These are phyloP conservation scores for Drosophila tristis DNA, from an alignment of 1,140 invertebrate species.

Conservation along the genomic window DNA sequence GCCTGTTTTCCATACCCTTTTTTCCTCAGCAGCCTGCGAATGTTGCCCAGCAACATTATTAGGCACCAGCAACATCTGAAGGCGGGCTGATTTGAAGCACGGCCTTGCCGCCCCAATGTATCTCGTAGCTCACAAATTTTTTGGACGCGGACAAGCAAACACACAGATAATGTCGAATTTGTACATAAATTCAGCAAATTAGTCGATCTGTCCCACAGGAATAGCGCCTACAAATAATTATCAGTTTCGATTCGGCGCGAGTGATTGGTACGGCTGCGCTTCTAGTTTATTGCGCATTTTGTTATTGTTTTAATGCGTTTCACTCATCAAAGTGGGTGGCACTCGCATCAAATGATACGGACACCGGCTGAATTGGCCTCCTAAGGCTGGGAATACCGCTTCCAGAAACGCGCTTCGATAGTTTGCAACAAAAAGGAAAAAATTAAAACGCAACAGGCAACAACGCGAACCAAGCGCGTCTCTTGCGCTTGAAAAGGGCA, in stretches of 20 bases:
- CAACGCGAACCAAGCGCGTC: slow-evolving; percentile 19
- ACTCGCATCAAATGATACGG: slow-evolving; percentile 18
- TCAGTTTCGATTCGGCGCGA: not conserved
- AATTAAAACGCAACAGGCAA: slow-evolving; percentile 7
- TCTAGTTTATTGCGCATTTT: slow-evolving; percentile 19
- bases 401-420: slow-evolving; percentile 7
- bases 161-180: too few species aligned
- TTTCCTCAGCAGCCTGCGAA: too few species aligned
- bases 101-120: too few species aligned
- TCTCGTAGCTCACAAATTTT: too few species aligned
- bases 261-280: slow-evolving; percentile 9
- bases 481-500: slow-evolving; percentile 69
- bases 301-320: slow-evolving; percentile 7
- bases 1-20: too few species aligned
- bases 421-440: slow-evolving; percentile 15
- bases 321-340: slow-evolving; percentile 4
- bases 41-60: too few species aligned
- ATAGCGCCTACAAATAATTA: not conserved
- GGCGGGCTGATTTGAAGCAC: too few species aligned
- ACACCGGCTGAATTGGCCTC: slow-evolving; percentile 17
- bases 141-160: too few species aligned
- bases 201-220: not conserved
- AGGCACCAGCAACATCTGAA: too few species aligned
- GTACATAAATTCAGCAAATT: too few species aligned
- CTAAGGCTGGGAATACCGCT: not conserved